Percentiles rank a stretch among this genome's conserved stretches.
phyloP scores from a whole-genome alignment of 1,140 invertebrate species.

The Gryllus bimaculatus region DNA sequence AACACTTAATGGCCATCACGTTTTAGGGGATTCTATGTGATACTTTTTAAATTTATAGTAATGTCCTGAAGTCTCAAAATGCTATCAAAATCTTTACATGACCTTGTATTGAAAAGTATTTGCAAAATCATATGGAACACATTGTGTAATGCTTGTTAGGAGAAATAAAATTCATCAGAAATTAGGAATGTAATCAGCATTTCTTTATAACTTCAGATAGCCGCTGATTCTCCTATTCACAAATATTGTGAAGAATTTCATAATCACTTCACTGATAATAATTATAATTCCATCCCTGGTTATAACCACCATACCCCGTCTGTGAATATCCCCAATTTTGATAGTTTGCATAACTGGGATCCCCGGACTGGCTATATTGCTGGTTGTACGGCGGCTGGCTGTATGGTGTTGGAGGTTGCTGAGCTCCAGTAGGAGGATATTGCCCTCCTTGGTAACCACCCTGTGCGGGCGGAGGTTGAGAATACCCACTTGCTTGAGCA shows the following conservation, averaged over 20 bases:
- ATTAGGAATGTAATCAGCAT: not conserved
- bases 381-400: slow-evolving; percentile 41
- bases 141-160: not conserved
- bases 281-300: slow-evolving; percentile 50
- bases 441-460: slow-evolving; percentile 22
- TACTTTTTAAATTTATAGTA: not conserved
- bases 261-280: slow-evolving; percentile 34
- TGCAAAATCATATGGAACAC: not conserved
- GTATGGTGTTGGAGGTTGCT: slow-evolving; percentile 39
- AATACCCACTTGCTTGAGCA: slow-evolving; percentile 11
- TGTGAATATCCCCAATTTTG: slow-evolving; percentile 59
- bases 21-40: not conserved
- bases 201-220: not conserved
- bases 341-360: slow-evolving; percentile 46
- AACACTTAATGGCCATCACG: too few relatives aligned
- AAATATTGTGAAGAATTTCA: not conserved
- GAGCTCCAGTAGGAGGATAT: slow-evolving; percentile 29
- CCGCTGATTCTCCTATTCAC: not conserved
- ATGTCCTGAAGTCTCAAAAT: not conserved
- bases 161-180: not conserved
- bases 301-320: slow-evolving; percentile 50
- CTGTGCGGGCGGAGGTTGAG: slow-evolving; percentile 13
- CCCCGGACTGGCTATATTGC: slow-evolving; percentile 48
- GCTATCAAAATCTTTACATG: not conserved
- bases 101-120: not conserved